Percentiles rank a stretch among this genome's conserved stretches.
Conservation (phyloP, 2,888 invertebrate genomes). For the Morpho deidamia region DNA sequence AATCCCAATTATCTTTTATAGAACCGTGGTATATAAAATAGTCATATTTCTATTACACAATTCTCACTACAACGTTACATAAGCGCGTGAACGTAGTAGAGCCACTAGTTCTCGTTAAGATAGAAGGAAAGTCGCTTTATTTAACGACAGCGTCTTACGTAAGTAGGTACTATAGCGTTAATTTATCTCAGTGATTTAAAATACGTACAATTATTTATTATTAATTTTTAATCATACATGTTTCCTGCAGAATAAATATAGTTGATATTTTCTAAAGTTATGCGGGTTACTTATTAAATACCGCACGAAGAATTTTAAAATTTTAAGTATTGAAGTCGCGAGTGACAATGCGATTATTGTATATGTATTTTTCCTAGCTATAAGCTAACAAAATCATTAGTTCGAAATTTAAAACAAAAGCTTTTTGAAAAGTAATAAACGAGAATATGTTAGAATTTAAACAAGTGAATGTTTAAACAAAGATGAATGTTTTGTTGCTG, state of each 20-base stretch:
- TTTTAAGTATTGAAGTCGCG: too few relatives aligned
- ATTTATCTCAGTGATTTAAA: not conserved
- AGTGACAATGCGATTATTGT: too few relatives aligned
- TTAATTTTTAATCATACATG: not conserved
- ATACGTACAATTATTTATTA: not conserved
- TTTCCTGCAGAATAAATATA: too few relatives aligned
- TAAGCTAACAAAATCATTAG: not conserved
- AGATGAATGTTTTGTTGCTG: too few relatives aligned
- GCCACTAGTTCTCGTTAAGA: slow-evolving; percentile 7
- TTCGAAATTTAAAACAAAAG: not conserved
- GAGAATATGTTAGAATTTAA: not conserved
- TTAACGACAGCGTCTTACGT: not conserved
- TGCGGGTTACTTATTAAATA: not conserved
- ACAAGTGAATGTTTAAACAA: not conserved
- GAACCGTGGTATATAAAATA: too few relatives aligned
- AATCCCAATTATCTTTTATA: too few relatives aligned
- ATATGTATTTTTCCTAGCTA: not conserved
- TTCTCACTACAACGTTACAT: slow-evolving; percentile 12
- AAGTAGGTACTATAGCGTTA: too few relatives aligned
- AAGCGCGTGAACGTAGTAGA: slow-evolving; percentile 10
- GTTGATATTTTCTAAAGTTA: not conserved
- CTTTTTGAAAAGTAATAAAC: not conserved
- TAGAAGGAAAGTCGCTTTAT: slow-evolving; percentile 8
- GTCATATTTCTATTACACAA: slow-evolving; percentile 4
- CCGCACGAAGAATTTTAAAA: too few relatives aligned